Evolutionary conservation across 1,140 invertebrate species (phyloP).

Genomic region (Hycleus phaleratus): DNA sequence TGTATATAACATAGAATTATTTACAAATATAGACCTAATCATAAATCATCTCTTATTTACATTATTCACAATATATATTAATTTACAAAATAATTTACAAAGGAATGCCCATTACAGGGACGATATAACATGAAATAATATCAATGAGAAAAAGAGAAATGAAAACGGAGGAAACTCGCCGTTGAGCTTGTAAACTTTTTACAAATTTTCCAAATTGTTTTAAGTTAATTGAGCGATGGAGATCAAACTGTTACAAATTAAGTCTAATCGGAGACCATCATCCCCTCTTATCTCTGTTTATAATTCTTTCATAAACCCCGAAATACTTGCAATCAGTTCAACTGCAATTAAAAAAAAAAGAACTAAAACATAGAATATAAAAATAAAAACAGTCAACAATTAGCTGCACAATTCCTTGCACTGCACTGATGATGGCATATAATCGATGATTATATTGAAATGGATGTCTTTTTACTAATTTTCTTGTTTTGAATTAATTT

Average conservation of each 20-base stretch:
- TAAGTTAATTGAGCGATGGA: slow-evolving; percentile 34
- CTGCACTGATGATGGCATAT: too few relatives aligned
- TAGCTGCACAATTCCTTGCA: too few relatives aligned
- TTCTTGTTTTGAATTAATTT: slow-evolving; percentile 7
- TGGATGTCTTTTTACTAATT: neutral
- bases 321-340: slow-evolving; percentile 29
- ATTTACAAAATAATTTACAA: slow-evolving; percentile 32
- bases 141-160: slow-evolving; percentile 17
- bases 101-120: slow-evolving; percentile 37
- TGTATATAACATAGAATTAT: slow-evolving; percentile 34
- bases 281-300: neutral
- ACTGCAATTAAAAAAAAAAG: slow-evolving; percentile 24
- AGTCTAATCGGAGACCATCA: slow-evolving; percentile 7
- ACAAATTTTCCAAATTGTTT: neutral
- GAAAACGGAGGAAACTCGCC: neutral
- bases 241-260: slow-evolving; percentile 25
- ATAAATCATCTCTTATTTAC: slow-evolving; percentile 39
- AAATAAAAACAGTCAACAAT: slow-evolving; percentile 38
- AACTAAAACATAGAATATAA: slow-evolving; percentile 25
- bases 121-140: slow-evolving; percentile 30
- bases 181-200: slow-evolving; percentile 3
- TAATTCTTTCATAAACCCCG: neutral
- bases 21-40: slow-evolving; percentile 38
- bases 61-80: slow-evolving; percentile 33
- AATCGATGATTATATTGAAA: too few relatives aligned